phyloP scores from a whole-genome alignment of 2,113 vertebrate genomes.

The Thalassarche chlororhynchos region DNA sequence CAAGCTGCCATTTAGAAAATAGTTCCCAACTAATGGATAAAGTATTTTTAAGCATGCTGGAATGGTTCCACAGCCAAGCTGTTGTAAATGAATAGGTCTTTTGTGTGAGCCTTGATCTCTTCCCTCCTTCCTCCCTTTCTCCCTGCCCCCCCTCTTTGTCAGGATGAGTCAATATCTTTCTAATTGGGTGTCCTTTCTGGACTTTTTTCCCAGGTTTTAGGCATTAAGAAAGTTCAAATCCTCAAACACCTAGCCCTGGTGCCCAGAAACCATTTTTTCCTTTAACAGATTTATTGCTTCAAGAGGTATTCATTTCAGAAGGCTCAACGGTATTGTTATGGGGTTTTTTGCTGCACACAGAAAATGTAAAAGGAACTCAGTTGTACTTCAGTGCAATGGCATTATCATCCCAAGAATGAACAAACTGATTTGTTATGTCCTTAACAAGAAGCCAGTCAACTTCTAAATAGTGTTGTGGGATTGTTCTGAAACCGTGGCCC shows the following conservation, averaged over 20 bases:
- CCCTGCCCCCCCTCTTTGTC: not conserved
- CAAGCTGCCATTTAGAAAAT: conserved; percentile 14
- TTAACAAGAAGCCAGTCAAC: conserved; percentile 47
- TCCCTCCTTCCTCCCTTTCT: conserved; percentile 57
- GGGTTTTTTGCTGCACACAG: not conserved
- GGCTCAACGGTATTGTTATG: conserved; percentile 31
- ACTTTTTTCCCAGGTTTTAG: conserved; percentile 54
- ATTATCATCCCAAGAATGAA: conserved; percentile 34
- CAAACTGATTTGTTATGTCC: conserved; percentile 54
- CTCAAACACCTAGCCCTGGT: conserved; percentile 38
- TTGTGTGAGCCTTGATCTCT: conserved; percentile 61
- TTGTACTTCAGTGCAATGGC: conserved; percentile 54
- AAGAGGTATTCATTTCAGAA: conserved; percentile 55
- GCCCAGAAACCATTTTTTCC: conserved; percentile 32
- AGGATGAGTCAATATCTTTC: conserved; percentile 39
- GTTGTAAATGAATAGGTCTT: conserved; percentile 60
- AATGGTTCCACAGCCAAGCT: conserved; percentile 56
- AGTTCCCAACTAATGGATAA: conserved; percentile 20
- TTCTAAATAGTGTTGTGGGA: conserved; percentile 56
- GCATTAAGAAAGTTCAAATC: conserved; percentile 30
- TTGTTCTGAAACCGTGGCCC: not conserved
- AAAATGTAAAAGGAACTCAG: conserved; percentile 45
- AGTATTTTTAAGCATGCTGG: conserved; percentile 58
- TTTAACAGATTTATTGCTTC: conserved; percentile 55
- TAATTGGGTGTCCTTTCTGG: conserved; percentile 65